Evolutionary conservation across 2,888 invertebrate species (phyloP).

Genomic region (Oxycera nigricornis): DNA sequence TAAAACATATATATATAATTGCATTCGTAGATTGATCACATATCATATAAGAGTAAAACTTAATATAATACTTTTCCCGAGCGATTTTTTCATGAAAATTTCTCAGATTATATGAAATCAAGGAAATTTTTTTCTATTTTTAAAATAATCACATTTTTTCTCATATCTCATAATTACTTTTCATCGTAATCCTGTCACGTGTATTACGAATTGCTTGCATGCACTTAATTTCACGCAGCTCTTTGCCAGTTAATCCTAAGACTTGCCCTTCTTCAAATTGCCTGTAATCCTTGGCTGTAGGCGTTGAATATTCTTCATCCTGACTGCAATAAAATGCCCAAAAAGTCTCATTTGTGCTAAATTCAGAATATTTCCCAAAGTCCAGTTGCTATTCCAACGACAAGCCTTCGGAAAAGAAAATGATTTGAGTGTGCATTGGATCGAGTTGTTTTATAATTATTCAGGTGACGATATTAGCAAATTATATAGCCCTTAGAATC

Average conservation of each 20-base stretch:
- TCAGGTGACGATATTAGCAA: neutral
- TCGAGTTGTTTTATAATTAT: neutral
- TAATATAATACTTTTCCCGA: too few species aligned
- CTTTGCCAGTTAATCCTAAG: conserved; percentile 13
- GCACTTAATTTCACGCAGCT: conserved; percentile 25
- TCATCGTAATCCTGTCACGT: too few species aligned
- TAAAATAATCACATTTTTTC: too few species aligned
- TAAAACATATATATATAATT: too few species aligned
- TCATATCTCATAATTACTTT: too few species aligned
- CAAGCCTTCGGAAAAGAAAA: neutral
- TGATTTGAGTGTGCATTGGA: neutral
- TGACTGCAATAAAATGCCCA: neutral
- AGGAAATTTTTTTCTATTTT: too few species aligned
- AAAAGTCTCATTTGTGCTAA: neutral
- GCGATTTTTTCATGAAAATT: too few species aligned
- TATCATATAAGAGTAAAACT: too few species aligned
- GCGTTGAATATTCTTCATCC: neutral
- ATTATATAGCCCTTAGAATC: neutral
- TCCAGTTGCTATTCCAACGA: neutral
- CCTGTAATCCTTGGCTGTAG: neutral
- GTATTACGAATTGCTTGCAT: too few species aligned
- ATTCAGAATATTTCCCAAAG: neutral
- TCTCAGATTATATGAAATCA: too few species aligned
- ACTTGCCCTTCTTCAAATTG: neutral
- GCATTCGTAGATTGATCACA: too few species aligned